These are phyloP conservation scores for Cossypha heuglini DNA, from an alignment of 2,797 vertebrate species.

Conservation along the genomic window DNA sequence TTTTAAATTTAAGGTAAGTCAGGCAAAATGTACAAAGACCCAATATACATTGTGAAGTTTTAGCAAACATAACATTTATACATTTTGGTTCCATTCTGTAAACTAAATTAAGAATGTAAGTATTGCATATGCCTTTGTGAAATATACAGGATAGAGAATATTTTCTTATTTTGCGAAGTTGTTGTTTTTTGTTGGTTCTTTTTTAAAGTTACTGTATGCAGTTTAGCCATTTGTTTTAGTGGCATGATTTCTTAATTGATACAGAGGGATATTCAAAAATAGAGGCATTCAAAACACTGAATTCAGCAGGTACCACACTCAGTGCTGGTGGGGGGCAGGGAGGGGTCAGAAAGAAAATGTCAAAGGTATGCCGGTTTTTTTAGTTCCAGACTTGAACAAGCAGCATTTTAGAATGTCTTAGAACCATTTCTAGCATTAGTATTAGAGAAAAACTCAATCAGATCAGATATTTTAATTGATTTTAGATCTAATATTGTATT, in stretches of 20 bases:
- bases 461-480: constrained; percentile 61
- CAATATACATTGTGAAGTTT: constrained; percentile 84
- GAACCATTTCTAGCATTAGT: constrained; percentile 13
- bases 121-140: constrained; percentile 97
- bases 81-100: constrained; percentile 98
- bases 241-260: constrained; percentile 69
- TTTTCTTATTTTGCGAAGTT: constrained; percentile 74
- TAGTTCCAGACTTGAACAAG: constrained; percentile 62
- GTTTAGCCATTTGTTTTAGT: constrained; percentile 79
- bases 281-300: constrained; percentile 62
- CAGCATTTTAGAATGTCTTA: constrained; percentile 60
- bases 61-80: constrained; percentile 94
- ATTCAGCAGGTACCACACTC: constrained; percentile 83
- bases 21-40: constrained; percentile 90
- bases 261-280: constrained; percentile 69
- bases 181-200: constrained; percentile 51
- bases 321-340: constrained; percentile 69
- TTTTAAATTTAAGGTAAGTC: constrained; percentile 87
- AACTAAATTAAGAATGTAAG: constrained; percentile 95
- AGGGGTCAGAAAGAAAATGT: constrained; percentile 65
- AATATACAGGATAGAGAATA: constrained; percentile 89
- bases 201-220: constrained; percentile 76
- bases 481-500: constrained; percentile 13
- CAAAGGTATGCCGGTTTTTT: constrained; percentile 69
- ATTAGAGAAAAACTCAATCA: constrained; percentile 58